These are phyloP conservation scores for Chrysolina americana DNA, from an alignment of 2,888 invertebrate genomes.

Conservation along the genomic window DNA sequence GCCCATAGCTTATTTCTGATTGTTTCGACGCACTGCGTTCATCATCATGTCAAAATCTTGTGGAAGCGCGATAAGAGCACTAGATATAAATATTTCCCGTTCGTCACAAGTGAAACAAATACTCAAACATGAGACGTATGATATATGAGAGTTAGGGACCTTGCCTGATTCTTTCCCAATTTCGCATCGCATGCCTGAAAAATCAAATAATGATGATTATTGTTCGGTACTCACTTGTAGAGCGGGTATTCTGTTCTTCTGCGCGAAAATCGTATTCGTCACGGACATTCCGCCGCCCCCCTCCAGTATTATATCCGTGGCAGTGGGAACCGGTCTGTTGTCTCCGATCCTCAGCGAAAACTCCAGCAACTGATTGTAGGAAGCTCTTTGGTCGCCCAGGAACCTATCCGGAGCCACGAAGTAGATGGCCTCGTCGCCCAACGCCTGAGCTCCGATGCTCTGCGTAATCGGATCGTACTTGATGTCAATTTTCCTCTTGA, in stretches of 20 bases:
- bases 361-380: constrained; percentile 93
- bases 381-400: constrained; percentile 88
- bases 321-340: constrained; percentile 84
- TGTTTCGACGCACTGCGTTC: too few species aligned
- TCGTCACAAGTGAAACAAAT: too few species aligned
- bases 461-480: constrained; percentile 87
- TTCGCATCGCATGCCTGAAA: not conserved
- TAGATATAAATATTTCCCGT: too few species aligned
- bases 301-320: constrained; percentile 92
- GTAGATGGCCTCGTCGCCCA: constrained; percentile 85
- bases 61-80: too few species aligned
- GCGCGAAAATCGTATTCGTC: constrained; percentile 92
- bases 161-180: not conserved
- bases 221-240: constrained; percentile 72
- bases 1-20: too few species aligned
- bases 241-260: constrained; percentile 86
- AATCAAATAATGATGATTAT: not conserved
- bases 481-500: constrained; percentile 73
- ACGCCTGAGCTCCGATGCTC: constrained; percentile 82
- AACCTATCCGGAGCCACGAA: constrained; percentile 92
- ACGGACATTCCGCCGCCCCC: constrained; percentile 81
- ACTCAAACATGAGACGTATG: too few species aligned
- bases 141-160: too few species aligned
- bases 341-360: constrained; percentile 92
- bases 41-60: too few species aligned